A percentile compares a stretch with the other conserved stretches of the same genome.
These are phyloP conservation scores for Perdix hodgsoniae DNA, from an alignment of 2,797 vertebrate genomes.

Conservation along the genomic window DNA sequence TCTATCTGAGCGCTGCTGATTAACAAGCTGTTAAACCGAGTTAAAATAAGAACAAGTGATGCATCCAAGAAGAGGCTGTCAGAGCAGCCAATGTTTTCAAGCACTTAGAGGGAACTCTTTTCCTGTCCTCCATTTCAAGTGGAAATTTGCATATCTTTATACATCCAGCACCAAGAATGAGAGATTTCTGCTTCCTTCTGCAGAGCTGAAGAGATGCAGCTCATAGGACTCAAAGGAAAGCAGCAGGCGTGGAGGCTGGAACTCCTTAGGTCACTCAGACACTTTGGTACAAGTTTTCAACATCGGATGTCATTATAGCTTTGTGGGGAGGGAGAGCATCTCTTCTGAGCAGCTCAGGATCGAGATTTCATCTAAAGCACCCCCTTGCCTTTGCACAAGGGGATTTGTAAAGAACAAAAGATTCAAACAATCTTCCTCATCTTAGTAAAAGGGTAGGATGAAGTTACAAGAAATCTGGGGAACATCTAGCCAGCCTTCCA, in stretches of 20 bases:
- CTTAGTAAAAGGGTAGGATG: slow-evolving; percentile 55
- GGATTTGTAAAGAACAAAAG: slow-evolving; percentile 61
- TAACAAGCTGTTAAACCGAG: background rate
- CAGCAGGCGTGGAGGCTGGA: background rate
- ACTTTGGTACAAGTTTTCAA: background rate
- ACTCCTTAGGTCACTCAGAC: background rate
- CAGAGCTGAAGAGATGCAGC: background rate
- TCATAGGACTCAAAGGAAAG: background rate
- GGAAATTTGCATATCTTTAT: slow-evolving; percentile 16
- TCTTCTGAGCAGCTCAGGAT: background rate
- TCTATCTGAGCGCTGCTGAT: background rate
- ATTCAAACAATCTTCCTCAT: slow-evolving; percentile 61
- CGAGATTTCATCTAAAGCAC: slow-evolving; percentile 23
- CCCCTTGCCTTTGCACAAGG: slow-evolving; percentile 21
- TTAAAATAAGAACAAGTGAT: slow-evolving; percentile 11
- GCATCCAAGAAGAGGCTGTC: background rate
- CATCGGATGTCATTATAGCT: slow-evolving; percentile 5
- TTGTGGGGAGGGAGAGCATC: background rate
- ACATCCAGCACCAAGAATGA: background rate
- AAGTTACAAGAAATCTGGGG: slow-evolving; percentile 48
- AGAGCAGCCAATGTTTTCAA: background rate
- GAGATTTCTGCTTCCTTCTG: slow-evolving; percentile 15
- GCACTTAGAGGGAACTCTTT: background rate
- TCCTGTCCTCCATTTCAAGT: slow-evolving; percentile 4
- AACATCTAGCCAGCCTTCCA: slow-evolving; percentile 42